phyloP scores from a whole-genome alignment of 2,113 vertebrate species.

The Terrapene triunguis region DNA sequence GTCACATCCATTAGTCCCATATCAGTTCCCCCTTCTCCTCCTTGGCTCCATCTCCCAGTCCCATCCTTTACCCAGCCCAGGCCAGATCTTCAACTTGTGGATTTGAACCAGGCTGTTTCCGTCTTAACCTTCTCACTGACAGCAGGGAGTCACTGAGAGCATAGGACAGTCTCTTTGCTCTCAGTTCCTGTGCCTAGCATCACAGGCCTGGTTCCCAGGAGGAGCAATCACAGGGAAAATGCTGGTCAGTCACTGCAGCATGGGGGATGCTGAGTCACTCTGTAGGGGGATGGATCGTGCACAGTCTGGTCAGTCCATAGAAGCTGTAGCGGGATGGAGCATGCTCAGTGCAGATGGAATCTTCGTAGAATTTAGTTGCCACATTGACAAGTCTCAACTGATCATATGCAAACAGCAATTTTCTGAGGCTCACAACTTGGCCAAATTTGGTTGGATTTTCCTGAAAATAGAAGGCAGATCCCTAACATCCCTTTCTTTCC shows the following conservation, averaged over 20 bases:
- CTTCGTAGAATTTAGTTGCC: not conserved
- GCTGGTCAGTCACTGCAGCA: too few species aligned
- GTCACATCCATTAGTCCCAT: not conserved
- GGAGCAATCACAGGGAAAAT: not conserved
- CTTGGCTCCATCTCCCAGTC: not conserved
- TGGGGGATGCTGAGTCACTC: not conserved
- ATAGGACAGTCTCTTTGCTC: not conserved
- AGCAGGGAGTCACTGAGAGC: not conserved
- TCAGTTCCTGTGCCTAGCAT: not conserved
- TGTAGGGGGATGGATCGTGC: not conserved
- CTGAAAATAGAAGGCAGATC: not conserved
- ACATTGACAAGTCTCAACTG: not conserved
- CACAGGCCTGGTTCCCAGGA: not conserved
- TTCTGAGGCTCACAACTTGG: not conserved
- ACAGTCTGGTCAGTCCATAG: accelerated
- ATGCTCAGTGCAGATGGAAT: not conserved
- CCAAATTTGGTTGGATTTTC: not conserved
- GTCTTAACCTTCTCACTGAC: not conserved
- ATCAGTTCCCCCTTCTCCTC: not conserved
- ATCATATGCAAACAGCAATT: not conserved
- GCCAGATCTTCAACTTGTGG: not conserved
- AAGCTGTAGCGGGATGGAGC: not conserved
- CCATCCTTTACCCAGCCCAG: not conserved
- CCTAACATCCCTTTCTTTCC: not conserved
- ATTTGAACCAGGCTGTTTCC: not conserved